These are phyloP conservation scores for Maccullochella peelii DNA, from an alignment of 2,113 vertebrate genomes.

Conservation along the genomic window DNA sequence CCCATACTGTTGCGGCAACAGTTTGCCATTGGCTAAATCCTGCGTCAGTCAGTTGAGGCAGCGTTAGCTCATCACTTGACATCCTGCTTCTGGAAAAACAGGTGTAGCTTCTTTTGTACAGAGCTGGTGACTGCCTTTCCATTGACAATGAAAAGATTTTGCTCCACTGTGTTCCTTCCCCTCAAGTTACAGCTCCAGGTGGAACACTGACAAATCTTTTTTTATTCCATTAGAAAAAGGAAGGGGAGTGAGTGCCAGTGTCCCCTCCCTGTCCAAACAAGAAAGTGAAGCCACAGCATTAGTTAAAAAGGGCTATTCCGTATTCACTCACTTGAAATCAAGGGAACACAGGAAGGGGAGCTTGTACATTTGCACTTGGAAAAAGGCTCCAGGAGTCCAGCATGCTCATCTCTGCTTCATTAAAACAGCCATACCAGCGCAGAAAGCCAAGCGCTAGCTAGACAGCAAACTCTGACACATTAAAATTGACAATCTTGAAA, in stretches of 20 bases:
- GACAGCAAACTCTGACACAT: conserved; percentile 60
- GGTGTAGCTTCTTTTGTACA: conserved; percentile 23
- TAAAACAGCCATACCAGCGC: conserved; percentile 27
- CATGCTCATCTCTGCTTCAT: conserved; percentile 52
- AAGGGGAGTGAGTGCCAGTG: not conserved
- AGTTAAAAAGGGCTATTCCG: conserved; percentile 21
- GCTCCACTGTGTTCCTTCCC: conserved; percentile 26
- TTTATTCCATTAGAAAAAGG: conserved; percentile 20
- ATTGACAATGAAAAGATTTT: not conserved
- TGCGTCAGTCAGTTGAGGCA: conserved; percentile 71
- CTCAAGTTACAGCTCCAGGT: conserved; percentile 31
- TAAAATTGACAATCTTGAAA: conserved; percentile 62
- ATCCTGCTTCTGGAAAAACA: conserved; percentile 37
- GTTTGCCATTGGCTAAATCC: conserved; percentile 61
- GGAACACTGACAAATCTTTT: conserved; percentile 16
- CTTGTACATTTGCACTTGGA: conserved; percentile 18
- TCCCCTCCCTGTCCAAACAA: conserved; percentile 2
- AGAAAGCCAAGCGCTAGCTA: conserved; percentile 64
- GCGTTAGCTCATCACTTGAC: conserved; percentile 68
- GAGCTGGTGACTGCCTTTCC: conserved; percentile 50
- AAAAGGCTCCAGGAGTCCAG: conserved; percentile 53
- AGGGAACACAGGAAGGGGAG: conserved; percentile 1
- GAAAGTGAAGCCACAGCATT: conserved; percentile 21
- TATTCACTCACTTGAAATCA: conserved; percentile 27
- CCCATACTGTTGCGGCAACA: conserved; percentile 45